Conservation (phyloP, 2,797 vertebrate species). For the Protonibea diacanthus region DNA sequence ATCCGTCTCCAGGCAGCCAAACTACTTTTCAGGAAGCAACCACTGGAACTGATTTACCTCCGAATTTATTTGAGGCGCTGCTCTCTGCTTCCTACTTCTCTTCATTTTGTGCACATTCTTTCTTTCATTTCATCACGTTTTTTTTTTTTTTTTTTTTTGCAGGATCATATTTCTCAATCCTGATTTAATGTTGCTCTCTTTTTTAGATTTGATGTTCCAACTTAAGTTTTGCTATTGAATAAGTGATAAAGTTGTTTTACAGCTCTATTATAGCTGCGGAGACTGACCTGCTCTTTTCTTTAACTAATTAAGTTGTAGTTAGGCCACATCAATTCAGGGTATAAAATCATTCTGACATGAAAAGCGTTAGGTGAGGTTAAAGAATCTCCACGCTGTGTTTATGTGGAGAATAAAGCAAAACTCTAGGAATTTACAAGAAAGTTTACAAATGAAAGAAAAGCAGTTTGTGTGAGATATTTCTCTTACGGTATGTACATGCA, state of each 20-base stretch:
- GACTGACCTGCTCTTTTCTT: conserved; percentile 51
- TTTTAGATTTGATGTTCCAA: conserved; percentile 41
- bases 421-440: conserved; percentile 5
- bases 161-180: conserved; percentile 6
- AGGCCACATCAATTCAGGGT: conserved; percentile 45
- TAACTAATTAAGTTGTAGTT: conserved; percentile 70
- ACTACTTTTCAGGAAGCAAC: conserved; percentile 72
- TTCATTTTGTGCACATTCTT: conserved; percentile 21
- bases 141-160: conserved; percentile 23
- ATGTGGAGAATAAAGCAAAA: conserved; percentile 20
- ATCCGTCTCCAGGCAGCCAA: conserved; percentile 65
- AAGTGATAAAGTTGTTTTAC: conserved; percentile 72
- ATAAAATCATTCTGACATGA: conserved; percentile 38
- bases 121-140: conserved; percentile 30
- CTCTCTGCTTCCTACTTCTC: conserved; percentile 33
- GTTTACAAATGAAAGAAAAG: too few relatives aligned
- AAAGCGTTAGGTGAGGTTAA: conserved; percentile 17
- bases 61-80: conserved; percentile 52
- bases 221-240: conserved; percentile 64
- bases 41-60: conserved; percentile 77
- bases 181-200: not conserved
- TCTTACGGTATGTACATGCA: not conserved
- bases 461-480: not conserved
- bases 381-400: conserved; percentile 1
- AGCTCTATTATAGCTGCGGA: conserved; percentile 52